Conservation (phyloP, 2,888 invertebrate genomes). For the Alcis repandata region DNA sequence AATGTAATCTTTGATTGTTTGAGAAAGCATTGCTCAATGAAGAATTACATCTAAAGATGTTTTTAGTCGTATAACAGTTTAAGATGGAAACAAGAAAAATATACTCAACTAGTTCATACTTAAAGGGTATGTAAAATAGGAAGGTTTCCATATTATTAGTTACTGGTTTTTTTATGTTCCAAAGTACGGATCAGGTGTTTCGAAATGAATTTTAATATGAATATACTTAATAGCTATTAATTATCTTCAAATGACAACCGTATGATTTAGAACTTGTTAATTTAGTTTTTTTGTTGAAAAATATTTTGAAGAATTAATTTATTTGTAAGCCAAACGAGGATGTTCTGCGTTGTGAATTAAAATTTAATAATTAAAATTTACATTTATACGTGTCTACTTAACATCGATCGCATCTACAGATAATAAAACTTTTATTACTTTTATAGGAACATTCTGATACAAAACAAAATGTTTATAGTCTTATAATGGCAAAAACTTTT, state of each 20-base stretch:
- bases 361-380: neutral
- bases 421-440: conserved; percentile 20
- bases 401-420: conserved; percentile 6
- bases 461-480: conserved; percentile 27
- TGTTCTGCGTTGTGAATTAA: neutral
- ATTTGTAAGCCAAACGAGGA: neutral
- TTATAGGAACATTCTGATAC: neutral
- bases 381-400: neutral
- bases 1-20: too few species aligned
- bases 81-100: too few species aligned
- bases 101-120: too few species aligned
- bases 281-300: conserved; percentile 12
- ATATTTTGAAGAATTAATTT: conserved; percentile 5
- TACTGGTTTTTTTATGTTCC: conserved; percentile 13
- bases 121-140: too few species aligned
- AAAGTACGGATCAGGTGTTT: conserved; percentile 28
- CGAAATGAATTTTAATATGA: conserved; percentile 28
- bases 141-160: conserved; percentile 17
- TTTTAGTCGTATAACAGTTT: too few species aligned
- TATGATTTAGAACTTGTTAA: conserved; percentile 30
- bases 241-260: conserved; percentile 33
- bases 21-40: too few species aligned
- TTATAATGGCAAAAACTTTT: conserved; percentile 15
- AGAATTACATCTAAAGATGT: too few species aligned
- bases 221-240: conserved; percentile 34